Base-by-base conservation (phyloP, 1,140 invertebrate genomes). In the Lordiphosa mommai region DNA sequence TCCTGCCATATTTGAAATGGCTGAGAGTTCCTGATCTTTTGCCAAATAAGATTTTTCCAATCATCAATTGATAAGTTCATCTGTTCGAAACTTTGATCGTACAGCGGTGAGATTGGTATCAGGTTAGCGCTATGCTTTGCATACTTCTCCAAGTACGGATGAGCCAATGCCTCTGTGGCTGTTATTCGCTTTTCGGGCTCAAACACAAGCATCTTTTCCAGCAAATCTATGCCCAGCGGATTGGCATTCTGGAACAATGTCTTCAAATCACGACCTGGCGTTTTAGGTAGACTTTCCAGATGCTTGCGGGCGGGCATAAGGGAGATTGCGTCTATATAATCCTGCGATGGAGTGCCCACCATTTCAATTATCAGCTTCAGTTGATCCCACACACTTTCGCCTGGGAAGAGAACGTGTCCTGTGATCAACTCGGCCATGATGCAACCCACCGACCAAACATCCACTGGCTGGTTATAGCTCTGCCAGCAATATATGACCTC, bases 401-500 rank as follows among this genome's bases (percentile, higher is more conserved):
- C 98, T 10, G 97, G 98, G 89, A 99, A 99, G 43, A 99, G 90
- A 8, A 96, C 96, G 85, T 94, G 92, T 34, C 96, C 93, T 1
- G 96, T 97, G 33, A 99, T 90, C 68, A 99, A 90, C 90, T 99
- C 98, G 1, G 97, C 97, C 96, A 99, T 97, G 52, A 99, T 99
- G 88, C 98, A 99, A 7, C 97, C 98, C 33, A 99, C 97, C 9
- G 96, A 98, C 97, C 97, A 99, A 87, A 98, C 97, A 90, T 99
- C 97, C 60, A 99, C 97, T 90, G 97, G 99, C 90, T 99, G 96
- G 90, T 97, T 98, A 85, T 99, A 99, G 88, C 99, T 96, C 96
- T 98, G 99, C 98, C 98, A 99, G 89, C 99, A 99, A 5, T 99
- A 92, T 96, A 99, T 99, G 34, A 99, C 99, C 92, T 99, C 98